Conservation (phyloP, 2,113 vertebrate genomes). For the Myxocyprinus asiaticus region DNA sequence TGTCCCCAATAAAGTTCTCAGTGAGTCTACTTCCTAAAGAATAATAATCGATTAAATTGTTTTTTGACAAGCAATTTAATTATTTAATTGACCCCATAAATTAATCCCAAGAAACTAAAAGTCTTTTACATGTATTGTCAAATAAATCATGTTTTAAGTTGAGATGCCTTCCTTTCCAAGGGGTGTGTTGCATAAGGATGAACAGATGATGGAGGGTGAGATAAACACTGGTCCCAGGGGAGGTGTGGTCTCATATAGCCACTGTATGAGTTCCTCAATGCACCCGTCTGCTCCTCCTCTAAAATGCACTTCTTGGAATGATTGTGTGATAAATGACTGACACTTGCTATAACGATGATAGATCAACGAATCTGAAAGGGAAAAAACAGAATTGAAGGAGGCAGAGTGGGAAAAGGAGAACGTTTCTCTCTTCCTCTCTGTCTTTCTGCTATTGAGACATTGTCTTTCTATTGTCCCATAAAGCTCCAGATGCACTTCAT, state of each 20-base stretch:
- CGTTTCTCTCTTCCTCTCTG: constrained; percentile 54
- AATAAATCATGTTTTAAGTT: background rate
- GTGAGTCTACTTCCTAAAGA: no score
- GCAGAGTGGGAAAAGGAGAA: background rate
- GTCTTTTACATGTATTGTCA: background rate
- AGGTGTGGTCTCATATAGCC: constrained; percentile 63
- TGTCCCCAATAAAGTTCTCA: no score
- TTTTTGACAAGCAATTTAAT: no score
- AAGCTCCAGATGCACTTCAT: constrained; percentile 55
- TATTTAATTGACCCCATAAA: background rate
- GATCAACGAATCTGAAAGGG: constrained; percentile 50
- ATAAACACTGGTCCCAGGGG: constrained; percentile 67
- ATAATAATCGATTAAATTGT: no score
- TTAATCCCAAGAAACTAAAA: background rate
- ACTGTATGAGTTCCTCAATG: constrained; percentile 48
- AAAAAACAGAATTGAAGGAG: constrained; percentile 20
- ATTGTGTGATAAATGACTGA: constrained; percentile 43
- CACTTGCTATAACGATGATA: constrained; percentile 43
- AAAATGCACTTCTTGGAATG: constrained; percentile 47
- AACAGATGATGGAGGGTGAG: constrained; percentile 64
- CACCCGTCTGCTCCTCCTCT: constrained; percentile 37
- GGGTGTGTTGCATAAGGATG: constrained; percentile 46
- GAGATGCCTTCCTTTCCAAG: constrained; percentile 34
- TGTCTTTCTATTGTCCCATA: constrained; percentile 58
- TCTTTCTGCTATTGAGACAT: constrained; percentile 55